phyloP scores from a whole-genome alignment of 1,140 invertebrate species.

The Lepidurus apus region DNA sequence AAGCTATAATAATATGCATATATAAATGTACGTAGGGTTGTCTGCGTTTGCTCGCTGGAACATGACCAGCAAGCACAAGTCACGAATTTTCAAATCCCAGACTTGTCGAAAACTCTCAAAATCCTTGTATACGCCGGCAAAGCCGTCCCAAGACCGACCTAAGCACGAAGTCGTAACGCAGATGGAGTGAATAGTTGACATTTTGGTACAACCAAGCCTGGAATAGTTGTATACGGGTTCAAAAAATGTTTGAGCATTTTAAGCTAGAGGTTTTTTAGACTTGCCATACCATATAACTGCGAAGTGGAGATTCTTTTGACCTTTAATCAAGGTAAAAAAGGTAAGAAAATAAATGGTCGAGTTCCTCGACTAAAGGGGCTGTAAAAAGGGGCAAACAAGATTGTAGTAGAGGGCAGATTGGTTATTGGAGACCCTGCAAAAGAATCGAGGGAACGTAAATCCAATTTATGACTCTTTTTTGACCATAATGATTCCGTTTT shows the following conservation, averaged over 20 bases:
- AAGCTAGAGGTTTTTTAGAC: too few species aligned
- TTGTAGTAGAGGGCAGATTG: neutral
- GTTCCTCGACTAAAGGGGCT: neutral
- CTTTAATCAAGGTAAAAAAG: too few species aligned
- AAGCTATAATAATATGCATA: slow-evolving; percentile 6
- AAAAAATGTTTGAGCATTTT: neutral
- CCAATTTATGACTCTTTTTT: slow-evolving; percentile 11
- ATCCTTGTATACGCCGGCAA: neutral
- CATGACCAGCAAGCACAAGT: slow-evolving; percentile 3
- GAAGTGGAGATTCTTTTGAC: too few species aligned
- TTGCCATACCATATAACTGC: too few species aligned
- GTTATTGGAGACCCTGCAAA: neutral
- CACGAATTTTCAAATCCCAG: neutral
- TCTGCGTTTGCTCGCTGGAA: neutral
- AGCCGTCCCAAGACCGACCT: neutral
- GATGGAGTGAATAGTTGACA: neutral
- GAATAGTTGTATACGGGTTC: neutral
- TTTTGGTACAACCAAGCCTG: neutral
- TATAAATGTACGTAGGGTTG: neutral
- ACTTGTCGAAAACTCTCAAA: neutral
- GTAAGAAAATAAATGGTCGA: neutral
- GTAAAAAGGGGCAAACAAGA: neutral
- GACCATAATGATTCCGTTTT: neutral
- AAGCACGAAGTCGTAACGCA: slow-evolving; percentile 7
- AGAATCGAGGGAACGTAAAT: neutral